Conservation (phyloP, 2,797 vertebrate species). For the Platalea minor region DNA sequence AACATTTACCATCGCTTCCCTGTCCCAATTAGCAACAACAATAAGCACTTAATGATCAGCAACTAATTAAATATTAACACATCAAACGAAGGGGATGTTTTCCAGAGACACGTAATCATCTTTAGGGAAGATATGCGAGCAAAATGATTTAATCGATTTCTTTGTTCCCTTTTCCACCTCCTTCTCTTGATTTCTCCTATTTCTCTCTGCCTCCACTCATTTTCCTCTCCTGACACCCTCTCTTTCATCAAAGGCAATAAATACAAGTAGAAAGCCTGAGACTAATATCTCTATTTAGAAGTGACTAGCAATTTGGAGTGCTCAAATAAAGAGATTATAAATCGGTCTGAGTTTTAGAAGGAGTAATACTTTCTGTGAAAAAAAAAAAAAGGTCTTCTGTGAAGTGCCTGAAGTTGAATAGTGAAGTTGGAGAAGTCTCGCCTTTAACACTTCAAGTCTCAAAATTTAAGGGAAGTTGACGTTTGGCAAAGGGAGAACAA, state of each 20-base stretch:
- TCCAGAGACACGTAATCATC: not conserved
- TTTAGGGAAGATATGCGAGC: not conserved
- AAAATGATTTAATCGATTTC: not conserved
- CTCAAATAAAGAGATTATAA: not conserved
- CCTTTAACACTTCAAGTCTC: not conserved
- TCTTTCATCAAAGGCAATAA: not conserved
- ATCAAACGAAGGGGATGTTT: not conserved
- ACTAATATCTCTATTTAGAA: not conserved
- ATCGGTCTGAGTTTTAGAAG: not conserved
- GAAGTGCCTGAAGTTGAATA: not conserved
- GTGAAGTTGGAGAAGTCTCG: not conserved
- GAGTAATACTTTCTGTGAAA: not conserved
- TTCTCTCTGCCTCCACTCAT: conserved; percentile 22
- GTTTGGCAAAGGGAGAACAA: not conserved
- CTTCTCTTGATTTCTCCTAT: not conserved
- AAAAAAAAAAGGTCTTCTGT: not conserved
- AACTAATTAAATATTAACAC: conserved; percentile 30
- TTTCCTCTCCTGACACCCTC: not conserved
- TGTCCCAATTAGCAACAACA: not conserved
- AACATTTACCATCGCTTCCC: not conserved
- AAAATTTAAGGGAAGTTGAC: not conserved
- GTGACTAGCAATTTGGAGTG: not conserved
- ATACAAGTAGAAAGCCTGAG: not conserved
- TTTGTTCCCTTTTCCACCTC: conserved; percentile 28
- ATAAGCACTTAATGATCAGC: not conserved